Percentiles rank a stretch among this genome's conserved stretches.
Conservation (phyloP, 1,140 invertebrate genomes). For the Aphelinus atriplicis region DNA sequence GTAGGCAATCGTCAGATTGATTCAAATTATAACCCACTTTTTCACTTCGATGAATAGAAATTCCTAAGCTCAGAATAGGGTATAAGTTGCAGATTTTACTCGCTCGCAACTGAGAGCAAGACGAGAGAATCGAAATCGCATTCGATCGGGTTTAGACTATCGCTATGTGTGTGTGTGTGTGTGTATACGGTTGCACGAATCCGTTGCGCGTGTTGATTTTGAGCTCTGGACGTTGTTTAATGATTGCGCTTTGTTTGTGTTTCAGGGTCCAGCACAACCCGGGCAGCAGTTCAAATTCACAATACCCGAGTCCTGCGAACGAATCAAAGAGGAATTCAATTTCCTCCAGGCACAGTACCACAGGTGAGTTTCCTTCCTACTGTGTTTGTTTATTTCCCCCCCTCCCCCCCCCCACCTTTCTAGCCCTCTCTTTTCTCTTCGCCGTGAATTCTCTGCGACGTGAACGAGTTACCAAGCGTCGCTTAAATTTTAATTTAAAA, state of each 20-base stretch:
- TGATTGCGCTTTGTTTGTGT: conserved; percentile 57
- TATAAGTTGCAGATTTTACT: too few species aligned
- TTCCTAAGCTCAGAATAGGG: too few species aligned
- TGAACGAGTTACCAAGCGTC: conserved; percentile 40
- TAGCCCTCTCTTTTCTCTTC: conserved; percentile 1
- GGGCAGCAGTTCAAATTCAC: conserved; percentile 93
- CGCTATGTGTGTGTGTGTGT: neutral
- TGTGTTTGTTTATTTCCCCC: conserved; percentile 6
- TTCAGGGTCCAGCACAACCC: conserved; percentile 85
- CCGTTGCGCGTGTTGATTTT: conserved; percentile 29
- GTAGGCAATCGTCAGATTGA: too few species aligned
- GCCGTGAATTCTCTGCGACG: conserved; percentile 12
- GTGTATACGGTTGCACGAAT: neutral
- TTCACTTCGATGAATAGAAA: too few species aligned
- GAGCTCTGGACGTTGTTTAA: conserved; percentile 33
- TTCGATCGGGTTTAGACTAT: too few species aligned
- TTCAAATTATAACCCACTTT: too few species aligned
- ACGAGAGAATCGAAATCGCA: too few species aligned
- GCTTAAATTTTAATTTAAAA: conserved; percentile 32
- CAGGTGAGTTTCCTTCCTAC: conserved; percentile 71
- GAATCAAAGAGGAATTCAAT: conserved; percentile 90
- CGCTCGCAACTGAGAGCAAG: too few species aligned
- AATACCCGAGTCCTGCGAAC: conserved; percentile 89
- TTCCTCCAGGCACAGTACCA: conserved; percentile 88
- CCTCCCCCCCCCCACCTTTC: neutral